Evolutionary conservation across 2,113 vertebrate genomes (phyloP), one percentile per base, ranked within the genome.

Genomic region (Acrocephalus kingi): DNA sequence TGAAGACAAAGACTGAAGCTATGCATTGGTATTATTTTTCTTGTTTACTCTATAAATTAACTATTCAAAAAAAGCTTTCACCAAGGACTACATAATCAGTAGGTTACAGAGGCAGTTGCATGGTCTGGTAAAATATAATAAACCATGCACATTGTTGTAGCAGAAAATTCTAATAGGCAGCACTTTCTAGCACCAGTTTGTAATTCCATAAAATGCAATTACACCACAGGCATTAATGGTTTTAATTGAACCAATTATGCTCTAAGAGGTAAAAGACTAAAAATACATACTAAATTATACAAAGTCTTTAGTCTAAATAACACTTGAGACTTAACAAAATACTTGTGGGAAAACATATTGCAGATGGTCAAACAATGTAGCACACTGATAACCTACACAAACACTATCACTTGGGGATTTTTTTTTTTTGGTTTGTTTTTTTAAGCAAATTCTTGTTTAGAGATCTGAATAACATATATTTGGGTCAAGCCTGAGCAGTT

Each of bases 171-270:
- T 88, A 92, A 91, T 4, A 87, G 79, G 69, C 58, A 94, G 63
- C 66, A 91, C 59, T 92, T 94, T 81, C 66, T 48, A 67, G 84
- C 46, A 82, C 68, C 59, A 89, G 49, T 88, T 75, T 61, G 58
- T 63, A 92, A 92, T 64, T 93, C 83, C 55, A 89, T 82, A 84
- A 94, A 96, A 95, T 86, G 58, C 75, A 89, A 90, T 89, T 95
- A 92, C 77, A 92, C 85, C 76, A 76, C 87, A 96, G 87, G 94
- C 64, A 93, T 94, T 97, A 96, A 95, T 96, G 76, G 81, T 39
- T 93, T 82, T 94, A 95, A 94, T 85, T 81, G 89, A 95, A 78
- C 46, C 85, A 92, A 90, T 95, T 96, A 94, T 33, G 35, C 33
- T 58, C 66, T 35, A 87, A 93, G 73, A 92, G 39, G 85, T 68